Percentiles rank a stretch among this genome's conserved stretches.
These are phyloP conservation scores for Scelioninae gen. 1 DNA, from an alignment of 2,888 invertebrate genomes.

Conservation along the genomic window DNA sequence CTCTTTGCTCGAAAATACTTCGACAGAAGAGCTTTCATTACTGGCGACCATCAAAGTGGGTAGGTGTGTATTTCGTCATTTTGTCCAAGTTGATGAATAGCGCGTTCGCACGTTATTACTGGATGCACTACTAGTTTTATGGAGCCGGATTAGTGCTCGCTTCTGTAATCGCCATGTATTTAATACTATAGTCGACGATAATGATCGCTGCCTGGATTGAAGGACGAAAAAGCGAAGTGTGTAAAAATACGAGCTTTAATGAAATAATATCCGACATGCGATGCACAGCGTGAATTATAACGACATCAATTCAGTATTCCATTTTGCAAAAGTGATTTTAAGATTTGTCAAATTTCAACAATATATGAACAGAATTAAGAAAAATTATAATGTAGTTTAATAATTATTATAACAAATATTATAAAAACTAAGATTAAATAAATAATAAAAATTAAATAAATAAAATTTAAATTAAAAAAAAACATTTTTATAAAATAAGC, in stretches of 20 bases:
- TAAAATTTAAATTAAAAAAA: too few relatives aligned
- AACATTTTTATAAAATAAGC: too few relatives aligned
- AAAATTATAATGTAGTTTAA: too few relatives aligned
- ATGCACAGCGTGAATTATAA: slow-evolving; percentile 39
- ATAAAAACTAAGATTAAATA: background rate
- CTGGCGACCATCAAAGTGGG: slow-evolving; percentile 64
- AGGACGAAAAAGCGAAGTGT: slow-evolving; percentile 53
- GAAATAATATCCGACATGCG: slow-evolving; percentile 47
- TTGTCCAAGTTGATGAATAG: slow-evolving; percentile 81
- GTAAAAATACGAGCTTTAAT: slow-evolving; percentile 42
- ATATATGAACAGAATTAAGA: background rate
- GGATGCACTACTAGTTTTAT: slow-evolving; percentile 78
- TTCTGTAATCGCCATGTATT: slow-evolving; percentile 63
- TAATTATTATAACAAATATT: too few relatives aligned
- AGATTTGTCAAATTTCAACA: background rate
- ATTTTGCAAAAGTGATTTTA: background rate
- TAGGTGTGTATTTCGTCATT: slow-evolving; percentile 80
- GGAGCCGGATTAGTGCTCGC: slow-evolving; percentile 78
- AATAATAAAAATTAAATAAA: background rate
- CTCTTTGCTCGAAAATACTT: slow-evolving; percentile 57
- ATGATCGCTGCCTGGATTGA: slow-evolving; percentile 69
- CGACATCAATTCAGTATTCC: slow-evolving; percentile 25
- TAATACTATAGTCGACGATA: slow-evolving; percentile 80
- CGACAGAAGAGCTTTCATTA: slow-evolving; percentile 75
- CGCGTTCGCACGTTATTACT: slow-evolving; percentile 82